Evolutionary conservation across 2,888 invertebrate genomes (phyloP), one percentile per base, ranked within the genome.

Genomic region (Dorcus hopei): DNA sequence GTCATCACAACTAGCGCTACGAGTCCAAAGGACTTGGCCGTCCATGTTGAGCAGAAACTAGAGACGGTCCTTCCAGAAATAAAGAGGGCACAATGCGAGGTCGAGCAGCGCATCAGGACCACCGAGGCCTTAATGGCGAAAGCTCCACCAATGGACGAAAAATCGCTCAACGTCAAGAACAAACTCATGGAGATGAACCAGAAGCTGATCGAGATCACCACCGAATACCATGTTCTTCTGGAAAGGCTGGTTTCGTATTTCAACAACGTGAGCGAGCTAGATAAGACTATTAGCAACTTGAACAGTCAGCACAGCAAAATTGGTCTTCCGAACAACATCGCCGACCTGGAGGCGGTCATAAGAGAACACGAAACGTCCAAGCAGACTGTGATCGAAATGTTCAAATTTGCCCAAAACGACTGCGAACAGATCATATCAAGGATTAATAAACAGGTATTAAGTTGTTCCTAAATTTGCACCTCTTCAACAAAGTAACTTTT

Each of bases 191-290:
- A 88, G 65, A 82, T 89, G 52, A 85, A 86, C 70, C 83, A 85
- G 59, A 84, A 86, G 66, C 77, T 91, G 57, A 84, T 87, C 68
- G 82, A 84, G 58, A 85, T 89, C 57, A 82, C 87, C 45, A 85
- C 85, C 9, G 88, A 91, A 68, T 92, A 91, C 72, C 86, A 87
- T 72, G 82, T 83, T 16, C 77, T 93, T 50, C 74, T 89, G 51
- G 87, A 89, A 73, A 70, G 87, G 78, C 79, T 90, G 50, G 82
- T 88, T 61, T 83, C 85, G 51, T 89, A 90, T 77, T 88, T 90
- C 76, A 86, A 85, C 67, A 87, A 85, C 70, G 77, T 90, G 57
- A 78, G 78, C 40, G 80, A 87, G 75, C 73, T 88, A 65, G 87
- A 88, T 62, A 82, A 81, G 62, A 82, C 82, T 64, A 83, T 87